A percentile compares a stretch with the other conserved stretches of the same genome.
Evolutionary conservation across 2,797 vertebrate species (phyloP).

Genomic region (Acomys russatus): DNA sequence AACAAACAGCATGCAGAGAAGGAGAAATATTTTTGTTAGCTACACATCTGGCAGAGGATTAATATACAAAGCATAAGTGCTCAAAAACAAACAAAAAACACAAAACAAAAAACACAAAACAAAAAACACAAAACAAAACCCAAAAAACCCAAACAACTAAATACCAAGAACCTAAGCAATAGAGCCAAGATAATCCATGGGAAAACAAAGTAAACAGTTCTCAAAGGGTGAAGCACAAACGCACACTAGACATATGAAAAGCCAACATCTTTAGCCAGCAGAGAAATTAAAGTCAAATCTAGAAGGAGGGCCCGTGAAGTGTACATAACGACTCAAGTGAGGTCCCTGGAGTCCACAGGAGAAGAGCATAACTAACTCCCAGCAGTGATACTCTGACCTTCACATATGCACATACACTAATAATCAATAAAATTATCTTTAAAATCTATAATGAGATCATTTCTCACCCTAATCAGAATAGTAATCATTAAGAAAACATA

Average conservation of each 20-base stretch:
- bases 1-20: background rate
- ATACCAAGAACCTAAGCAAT: background rate
- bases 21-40: background rate
- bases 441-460: background rate
- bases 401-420: background rate
- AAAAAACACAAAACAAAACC: background rate
- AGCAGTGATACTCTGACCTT: background rate
- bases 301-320: background rate
- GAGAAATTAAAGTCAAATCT: background rate
- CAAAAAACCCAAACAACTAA: background rate
- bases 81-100: background rate
- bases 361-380: background rate
- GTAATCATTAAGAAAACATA: background rate
- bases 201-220: background rate
- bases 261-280: background rate
- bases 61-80: background rate
- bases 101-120: no score
- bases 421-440: background rate
- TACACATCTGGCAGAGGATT: background rate
- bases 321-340: background rate
- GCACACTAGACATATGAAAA: background rate
- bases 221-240: background rate
- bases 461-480: background rate
- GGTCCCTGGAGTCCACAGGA: background rate
- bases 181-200: background rate